Evolutionary conservation across 2,113 vertebrate genomes (phyloP), one percentile per base, ranked within the genome.

Genomic region (Chamaetylas fuelleborni): DNA sequence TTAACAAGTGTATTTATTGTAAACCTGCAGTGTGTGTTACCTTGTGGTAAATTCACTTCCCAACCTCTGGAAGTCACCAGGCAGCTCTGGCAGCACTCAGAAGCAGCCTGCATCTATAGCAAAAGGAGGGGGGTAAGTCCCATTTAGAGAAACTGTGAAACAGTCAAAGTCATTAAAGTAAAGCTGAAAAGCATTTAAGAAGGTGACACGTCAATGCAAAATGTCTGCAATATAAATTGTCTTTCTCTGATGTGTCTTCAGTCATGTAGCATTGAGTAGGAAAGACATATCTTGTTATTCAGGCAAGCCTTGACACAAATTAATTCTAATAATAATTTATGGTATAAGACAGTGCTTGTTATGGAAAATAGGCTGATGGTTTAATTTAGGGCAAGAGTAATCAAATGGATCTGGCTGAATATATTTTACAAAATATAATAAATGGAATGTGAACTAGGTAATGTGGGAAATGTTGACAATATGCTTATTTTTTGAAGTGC

Each of bases 361-460:
- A 86, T 54, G 26, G 58, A 92, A 90, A 93, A 93, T 19, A 86
- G 19, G 19, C 22, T 90, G 74, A 95, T 86, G 48, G 40, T 80
- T 93, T 92, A 93, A 95, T 92, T 88, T 93, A 94, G 28, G 58
- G 62, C 79, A 93, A 77, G 74, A 90, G n/a, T 88, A 92, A 94
- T 90, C 96, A 92, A 82, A 94, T 69, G 71, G 25, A 92, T 93
- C 79, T 72, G 25, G 20, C 62, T 80, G 38, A 79, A 61, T 80
- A 90, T 86, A 47, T 60, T 79, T 91, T 64, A 85, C 24, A 71
- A 89, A 89, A 42, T 34, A 69, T 82, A 72, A 72, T 80, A 81
- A 56, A 85, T 85, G 22, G 20, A 73, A 81, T 43, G 12, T 60
- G 40, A 12, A 7, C 40, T 74, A 79, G 28, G 7, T 84, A 91